Base-by-base conservation (phyloP, 2,113 vertebrate species). In the Gracilinanus agilis region DNA sequence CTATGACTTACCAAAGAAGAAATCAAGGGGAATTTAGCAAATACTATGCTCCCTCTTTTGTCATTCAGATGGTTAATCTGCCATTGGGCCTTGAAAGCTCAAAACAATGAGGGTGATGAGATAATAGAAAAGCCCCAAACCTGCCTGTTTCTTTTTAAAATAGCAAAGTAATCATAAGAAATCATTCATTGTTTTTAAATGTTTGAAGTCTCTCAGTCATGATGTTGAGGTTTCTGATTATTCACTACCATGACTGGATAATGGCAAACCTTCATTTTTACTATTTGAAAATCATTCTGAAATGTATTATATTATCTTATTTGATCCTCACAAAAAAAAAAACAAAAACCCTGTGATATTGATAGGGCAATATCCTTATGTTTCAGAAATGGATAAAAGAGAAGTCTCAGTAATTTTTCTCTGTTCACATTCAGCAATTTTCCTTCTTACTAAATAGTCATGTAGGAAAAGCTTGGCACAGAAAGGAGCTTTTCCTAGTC, bases 101-200 rank as follows among this genome's bases (percentile, higher is more conserved):
- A 88, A 95, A 75, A 96, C 55, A 96, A 93, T 94, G 58, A 98
- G 95, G 94, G 16, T 95, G 95, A 97, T 96, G 94, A 97, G 88
- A 54, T 92, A 93, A 97, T 94, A 97, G 54, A 96, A 90, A 97
- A 90, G 93, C 34, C 3, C 67, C 25, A 67, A n/a, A 34, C 34
- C 13, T 75, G 34, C 34, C 61, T 75, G 19, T 75, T 75, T 75
- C 34, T 75, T 49, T 75, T n/a, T n/a, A 75, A 75, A 13, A 75
- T n/a, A 75, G 34, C 34, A 75, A 19, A 34, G 29, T 67, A 67
- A 67, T 67, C 34, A 75, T n/a, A 7, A 56, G 5, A 75, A 75
- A 6, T 34, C 61, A n/a, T 75, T 75, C 13, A 21, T 75, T 75
- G 1, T 75, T 75, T 75, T 75, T n/a, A 75, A 67, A 34, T 67